Conservation (phyloP, 2,113 vertebrate genomes). For the Gasterosteus nipponicus region DNA sequence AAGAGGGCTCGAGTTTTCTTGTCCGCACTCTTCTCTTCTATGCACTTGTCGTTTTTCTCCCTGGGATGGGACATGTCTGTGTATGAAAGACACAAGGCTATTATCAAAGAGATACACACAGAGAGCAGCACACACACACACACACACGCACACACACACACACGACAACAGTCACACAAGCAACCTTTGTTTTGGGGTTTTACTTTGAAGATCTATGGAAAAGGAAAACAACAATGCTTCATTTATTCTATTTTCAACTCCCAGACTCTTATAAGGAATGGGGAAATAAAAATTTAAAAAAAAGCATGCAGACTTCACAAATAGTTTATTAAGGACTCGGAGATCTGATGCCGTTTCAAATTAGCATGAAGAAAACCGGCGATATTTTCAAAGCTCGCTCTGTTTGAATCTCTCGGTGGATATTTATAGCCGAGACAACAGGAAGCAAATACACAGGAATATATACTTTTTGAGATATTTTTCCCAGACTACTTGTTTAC, state of each 20-base stretch:
- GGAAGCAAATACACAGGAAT: conserved; percentile 75
- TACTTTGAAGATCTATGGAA: conserved; percentile 85
- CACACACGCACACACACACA: conserved; percentile 56
- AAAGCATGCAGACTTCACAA: conserved; percentile 71
- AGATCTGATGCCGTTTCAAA: conserved; percentile 78
- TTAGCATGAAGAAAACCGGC: conserved; percentile 76
- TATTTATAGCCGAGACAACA: conserved; percentile 81
- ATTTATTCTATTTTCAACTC: conserved; percentile 84
- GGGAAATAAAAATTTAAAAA: conserved; percentile 35
- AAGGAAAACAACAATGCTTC: conserved; percentile 81
- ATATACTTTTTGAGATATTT: conserved; percentile 70
- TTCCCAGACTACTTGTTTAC: conserved; percentile 73
- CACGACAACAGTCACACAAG: conserved; percentile 70
- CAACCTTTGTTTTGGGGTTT: conserved; percentile 82
- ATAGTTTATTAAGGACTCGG: conserved; percentile 77
- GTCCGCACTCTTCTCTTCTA: conserved; percentile 91
- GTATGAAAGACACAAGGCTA: conserved; percentile 65
- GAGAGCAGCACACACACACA: conserved; percentile 45
- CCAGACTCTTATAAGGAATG: conserved; percentile 69
- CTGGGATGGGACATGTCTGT: conserved; percentile 88
- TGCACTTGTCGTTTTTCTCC: conserved; percentile 89
- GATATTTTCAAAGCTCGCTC: conserved; percentile 72
- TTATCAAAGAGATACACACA: conserved; percentile 71
- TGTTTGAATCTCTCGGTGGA: conserved; percentile 74
- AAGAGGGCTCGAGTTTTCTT: conserved; percentile 90